phyloP scores from a whole-genome alignment of 2,888 invertebrate species.

The Sympetrum striolatum region DNA sequence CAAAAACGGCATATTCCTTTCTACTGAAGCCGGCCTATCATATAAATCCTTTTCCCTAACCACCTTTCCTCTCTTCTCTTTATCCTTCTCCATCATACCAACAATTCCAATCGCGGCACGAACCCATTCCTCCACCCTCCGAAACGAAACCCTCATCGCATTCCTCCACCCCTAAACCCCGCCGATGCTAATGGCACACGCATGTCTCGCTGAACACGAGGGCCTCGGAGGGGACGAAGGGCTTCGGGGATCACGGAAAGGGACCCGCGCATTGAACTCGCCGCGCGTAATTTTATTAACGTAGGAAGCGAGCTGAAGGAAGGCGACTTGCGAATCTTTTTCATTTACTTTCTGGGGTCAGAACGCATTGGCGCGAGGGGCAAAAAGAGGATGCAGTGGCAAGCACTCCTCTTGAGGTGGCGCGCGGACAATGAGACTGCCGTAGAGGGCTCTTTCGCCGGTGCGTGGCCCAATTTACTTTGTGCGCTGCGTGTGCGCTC shows the following conservation, averaged over 20 bases:
- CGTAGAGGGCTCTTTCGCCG: background rate
- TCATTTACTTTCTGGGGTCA: constrained; percentile 1
- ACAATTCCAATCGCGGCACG: background rate
- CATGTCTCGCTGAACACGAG: background rate
- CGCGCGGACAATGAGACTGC: background rate
- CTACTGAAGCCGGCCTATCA: no score
- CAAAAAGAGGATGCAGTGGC: background rate
- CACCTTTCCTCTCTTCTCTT: background rate
- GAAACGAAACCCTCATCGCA: background rate
- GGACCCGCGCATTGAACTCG: constrained; percentile 11
- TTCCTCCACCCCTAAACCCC: background rate
- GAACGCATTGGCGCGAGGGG: background rate
- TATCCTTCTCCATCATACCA: background rate
- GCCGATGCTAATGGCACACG: background rate
- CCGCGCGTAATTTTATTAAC: background rate
- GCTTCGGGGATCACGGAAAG: background rate
- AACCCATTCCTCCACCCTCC: background rate
- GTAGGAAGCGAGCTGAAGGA: background rate
- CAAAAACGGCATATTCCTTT: no score
- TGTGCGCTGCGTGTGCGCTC: background rate
- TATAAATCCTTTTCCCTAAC: no score
- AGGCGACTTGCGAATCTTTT: background rate
- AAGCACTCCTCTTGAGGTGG: background rate
- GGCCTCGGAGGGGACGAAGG: background rate
- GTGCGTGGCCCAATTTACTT: constrained; percentile 24